Evolutionary conservation across 2,113 vertebrate species (phyloP).

Genomic region (Coturnix japonica): DNA sequence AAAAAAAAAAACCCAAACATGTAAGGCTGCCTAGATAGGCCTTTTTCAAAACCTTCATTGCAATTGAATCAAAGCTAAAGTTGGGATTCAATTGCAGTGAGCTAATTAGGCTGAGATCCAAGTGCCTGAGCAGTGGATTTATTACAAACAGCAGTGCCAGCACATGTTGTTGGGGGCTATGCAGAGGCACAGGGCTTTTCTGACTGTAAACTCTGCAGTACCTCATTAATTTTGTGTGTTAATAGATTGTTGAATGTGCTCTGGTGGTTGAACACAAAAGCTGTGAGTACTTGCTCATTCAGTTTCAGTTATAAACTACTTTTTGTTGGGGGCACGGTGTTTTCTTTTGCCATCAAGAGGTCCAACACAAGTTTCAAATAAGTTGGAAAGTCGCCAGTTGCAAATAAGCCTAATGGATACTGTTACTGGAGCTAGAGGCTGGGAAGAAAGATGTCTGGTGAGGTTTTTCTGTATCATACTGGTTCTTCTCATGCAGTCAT

Average conservation of each 20-base stretch:
- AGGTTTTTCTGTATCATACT: neutral
- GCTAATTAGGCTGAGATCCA: conserved; percentile 64
- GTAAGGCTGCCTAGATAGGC: neutral
- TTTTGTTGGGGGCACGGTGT: conserved; percentile 34
- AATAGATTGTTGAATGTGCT: conserved; percentile 43
- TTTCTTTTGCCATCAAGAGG: neutral
- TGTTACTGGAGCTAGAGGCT: neutral
- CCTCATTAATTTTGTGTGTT: conserved; percentile 49
- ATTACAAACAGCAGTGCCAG: neutral
- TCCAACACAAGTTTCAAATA: neutral
- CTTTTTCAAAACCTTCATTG: conserved; percentile 39
- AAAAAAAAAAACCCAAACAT: neutral
- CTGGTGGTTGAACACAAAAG: conserved; percentile 26
- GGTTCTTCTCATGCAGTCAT: neutral
- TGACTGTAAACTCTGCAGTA: conserved; percentile 19
- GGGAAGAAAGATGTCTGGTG: neutral
- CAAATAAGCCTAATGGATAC: neutral
- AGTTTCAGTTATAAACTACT: conserved; percentile 1
- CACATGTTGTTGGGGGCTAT: neutral
- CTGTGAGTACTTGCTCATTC: neutral
- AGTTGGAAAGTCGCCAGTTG: neutral
- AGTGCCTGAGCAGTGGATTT: neutral
- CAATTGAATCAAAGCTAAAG: conserved; percentile 26
- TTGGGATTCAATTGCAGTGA: conserved; percentile 49
- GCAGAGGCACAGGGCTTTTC: neutral